Percentiles rank a stretch among this genome's conserved stretches.
These are phyloP conservation scores for Chelonus formosanus DNA, from an alignment of 2,888 invertebrate genomes.

Conservation along the genomic window DNA sequence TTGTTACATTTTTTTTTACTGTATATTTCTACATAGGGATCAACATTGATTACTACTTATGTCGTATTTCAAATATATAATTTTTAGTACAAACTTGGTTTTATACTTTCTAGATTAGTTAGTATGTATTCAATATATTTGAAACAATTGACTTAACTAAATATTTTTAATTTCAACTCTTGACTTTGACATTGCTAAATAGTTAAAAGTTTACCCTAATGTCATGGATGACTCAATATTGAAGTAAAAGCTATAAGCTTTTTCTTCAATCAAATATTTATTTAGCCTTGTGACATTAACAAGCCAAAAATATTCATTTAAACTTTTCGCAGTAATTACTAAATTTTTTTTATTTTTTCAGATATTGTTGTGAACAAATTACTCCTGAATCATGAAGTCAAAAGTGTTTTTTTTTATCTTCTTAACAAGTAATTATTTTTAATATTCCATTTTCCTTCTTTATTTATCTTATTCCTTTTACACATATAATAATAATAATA, in stretches of 20 bases:
- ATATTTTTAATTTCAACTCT: not conserved
- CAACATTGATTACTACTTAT: too few species aligned
- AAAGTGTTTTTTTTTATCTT: slow-evolving; percentile 19
- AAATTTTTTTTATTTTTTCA: not conserved
- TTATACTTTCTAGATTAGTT: too few species aligned
- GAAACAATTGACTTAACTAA: too few species aligned
- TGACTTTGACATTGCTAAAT: slow-evolving; percentile 28
- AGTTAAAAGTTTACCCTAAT: not conserved
- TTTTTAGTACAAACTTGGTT: too few species aligned
- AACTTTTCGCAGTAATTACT: not conserved
- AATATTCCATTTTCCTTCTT: too few species aligned
- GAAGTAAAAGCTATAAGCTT: too few species aligned
- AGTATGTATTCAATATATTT: too few species aligned
- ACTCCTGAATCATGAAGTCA: slow-evolving; percentile 18
- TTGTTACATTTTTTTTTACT: slow-evolving; percentile 42
- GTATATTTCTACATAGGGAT: not conserved
- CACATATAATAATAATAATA: not conserved
- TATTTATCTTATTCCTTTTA: too few species aligned
- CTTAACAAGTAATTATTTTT: slow-evolving; percentile 23
- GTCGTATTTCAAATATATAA: too few species aligned
- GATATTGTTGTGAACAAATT: not conserved
- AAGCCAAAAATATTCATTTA: too few species aligned
- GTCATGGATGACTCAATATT: too few species aligned
- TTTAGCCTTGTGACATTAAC: slow-evolving; percentile 24
- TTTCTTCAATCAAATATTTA: slow-evolving; percentile 26